Base-by-base conservation (phyloP, 1,140 invertebrate species). In the Thalassaphorura encarpata region DNA sequence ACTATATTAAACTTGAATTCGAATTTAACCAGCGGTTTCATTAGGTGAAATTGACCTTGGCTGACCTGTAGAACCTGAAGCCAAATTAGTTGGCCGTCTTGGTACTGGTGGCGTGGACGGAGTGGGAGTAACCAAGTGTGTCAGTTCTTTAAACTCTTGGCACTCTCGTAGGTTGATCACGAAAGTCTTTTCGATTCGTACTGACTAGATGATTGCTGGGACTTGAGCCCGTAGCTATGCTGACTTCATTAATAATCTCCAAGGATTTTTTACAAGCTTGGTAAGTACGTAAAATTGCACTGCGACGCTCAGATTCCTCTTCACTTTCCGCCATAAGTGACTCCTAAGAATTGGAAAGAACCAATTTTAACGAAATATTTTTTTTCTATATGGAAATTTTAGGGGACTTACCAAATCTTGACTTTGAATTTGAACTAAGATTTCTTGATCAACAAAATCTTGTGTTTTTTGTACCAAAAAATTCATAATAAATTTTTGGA, bases 191-290 rank as follows among this genome's bases (percentile, higher is more conserved):
- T n/a, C 33, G 19, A 19, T 39, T 66, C 48, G 66, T 66, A 72
- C 89, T 88, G 21, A 92, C 85, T 39, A 88, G 87, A 50, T 88
- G 88, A 64, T 88, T 88, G 66, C 91, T 84, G 47, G 94, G 92
- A 43, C 90, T 94, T 55, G 86, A 84, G 39, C 94, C 89, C 1
- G 94, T 98, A 23, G 89, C 87, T 83, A 95, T 95, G 8, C 90
- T 92, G n/a, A 99, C 94, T 73, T 99, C 95, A 56, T 90, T 89
- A 71, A 99, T 99, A 62, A 99, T 99, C 66, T 80, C 78, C 53
- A 99, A 75, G 8, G 95, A 91, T 73, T 99, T 95, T 75, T 99
- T 98, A 71, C 94, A 98, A n/a, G 95, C 94, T 70, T 98, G 94
- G 75, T 99, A 99, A 93, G 99, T 99, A 53, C 94, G 81, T 63